These are phyloP conservation scores for Sycophila sp. DNA, from an alignment of 1,140 invertebrate species.

Conservation along the genomic window DNA sequence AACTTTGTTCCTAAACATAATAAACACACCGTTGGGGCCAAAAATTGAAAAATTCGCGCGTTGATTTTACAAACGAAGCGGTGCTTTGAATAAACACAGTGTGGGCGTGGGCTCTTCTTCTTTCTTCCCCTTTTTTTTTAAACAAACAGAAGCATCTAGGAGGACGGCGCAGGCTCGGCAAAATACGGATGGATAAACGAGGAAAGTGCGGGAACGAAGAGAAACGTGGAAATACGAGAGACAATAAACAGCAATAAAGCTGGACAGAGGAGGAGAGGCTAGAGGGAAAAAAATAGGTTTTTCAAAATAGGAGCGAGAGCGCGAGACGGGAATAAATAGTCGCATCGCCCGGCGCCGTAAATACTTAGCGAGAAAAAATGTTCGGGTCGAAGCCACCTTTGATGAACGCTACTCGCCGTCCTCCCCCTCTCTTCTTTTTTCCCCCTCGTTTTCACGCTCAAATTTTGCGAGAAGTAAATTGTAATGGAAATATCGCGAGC, in stretches of 20 bases:
- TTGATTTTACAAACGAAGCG: no score
- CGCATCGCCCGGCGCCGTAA: background rate
- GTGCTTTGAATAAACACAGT: no score
- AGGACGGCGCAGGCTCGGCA: background rate
- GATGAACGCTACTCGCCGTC: no score
- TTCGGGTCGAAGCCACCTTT: background rate
- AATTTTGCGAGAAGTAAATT: no score
- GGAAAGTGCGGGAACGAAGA: background rate
- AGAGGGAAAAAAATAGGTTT: conserved; percentile 18
- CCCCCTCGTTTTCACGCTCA: no score
- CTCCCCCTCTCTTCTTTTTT: no score
- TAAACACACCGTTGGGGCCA: no score
- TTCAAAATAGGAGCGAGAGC: conserved; percentile 9
- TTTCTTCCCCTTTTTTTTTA: background rate
- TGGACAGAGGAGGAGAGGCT: background rate
- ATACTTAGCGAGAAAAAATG: background rate
- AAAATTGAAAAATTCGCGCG: no score
- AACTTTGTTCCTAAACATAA: background rate
- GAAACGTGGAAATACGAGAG: conserved; percentile 23
- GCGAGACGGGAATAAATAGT: conserved; percentile 19
- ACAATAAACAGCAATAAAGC: conserved; percentile 37
- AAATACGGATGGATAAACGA: background rate
- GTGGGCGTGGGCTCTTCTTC: no score
- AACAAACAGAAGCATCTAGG: background rate
- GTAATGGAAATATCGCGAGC: no score